These are phyloP conservation scores for Unio pictorum DNA, from an alignment of 2,888 invertebrate genomes.

Conservation along the genomic window DNA sequence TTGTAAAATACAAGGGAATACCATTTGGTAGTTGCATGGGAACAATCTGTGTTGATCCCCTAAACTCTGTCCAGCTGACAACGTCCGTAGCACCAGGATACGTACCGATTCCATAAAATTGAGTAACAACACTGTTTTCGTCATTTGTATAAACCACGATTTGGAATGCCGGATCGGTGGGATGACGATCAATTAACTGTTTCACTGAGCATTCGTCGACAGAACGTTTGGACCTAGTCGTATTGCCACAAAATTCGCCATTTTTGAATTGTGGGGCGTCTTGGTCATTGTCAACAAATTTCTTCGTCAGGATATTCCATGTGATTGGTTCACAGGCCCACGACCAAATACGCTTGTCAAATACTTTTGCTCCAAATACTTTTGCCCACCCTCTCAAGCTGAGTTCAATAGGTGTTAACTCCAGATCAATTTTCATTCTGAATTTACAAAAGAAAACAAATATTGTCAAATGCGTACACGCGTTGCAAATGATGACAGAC, in stretches of 20 bases:
- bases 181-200: constrained; percentile 35
- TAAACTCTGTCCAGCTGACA: constrained; percentile 43
- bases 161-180: constrained; percentile 39
- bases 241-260: constrained; percentile 3
- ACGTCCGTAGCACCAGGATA: constrained; percentile 42
- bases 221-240: constrained; percentile 12
- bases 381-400: constrained; percentile 8
- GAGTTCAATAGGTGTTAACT: constrained; percentile 19
- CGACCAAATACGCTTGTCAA: background rate
- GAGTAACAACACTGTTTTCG: constrained; percentile 38
- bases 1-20: constrained; percentile 51
- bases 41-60: constrained; percentile 32
- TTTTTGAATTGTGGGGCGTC: constrained; percentile 16
- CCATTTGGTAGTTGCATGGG: constrained; percentile 41
- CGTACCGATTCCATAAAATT: constrained; percentile 47
- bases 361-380: constrained; percentile 1
- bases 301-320: constrained; percentile 25
- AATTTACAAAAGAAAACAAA: background rate
- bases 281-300: constrained; percentile 14
- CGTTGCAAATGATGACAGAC: too few relatives aligned
- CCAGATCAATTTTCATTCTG: constrained; percentile 15
- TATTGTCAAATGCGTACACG: background rate
- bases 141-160: constrained; percentile 41
- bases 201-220: constrained; percentile 32
- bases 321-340: constrained; percentile 12